Percentiles rank a stretch among this genome's conserved stretches.
These are phyloP conservation scores for Lepus timidus DNA, from an alignment of 2,113 vertebrate genomes.

Conservation along the genomic window DNA sequence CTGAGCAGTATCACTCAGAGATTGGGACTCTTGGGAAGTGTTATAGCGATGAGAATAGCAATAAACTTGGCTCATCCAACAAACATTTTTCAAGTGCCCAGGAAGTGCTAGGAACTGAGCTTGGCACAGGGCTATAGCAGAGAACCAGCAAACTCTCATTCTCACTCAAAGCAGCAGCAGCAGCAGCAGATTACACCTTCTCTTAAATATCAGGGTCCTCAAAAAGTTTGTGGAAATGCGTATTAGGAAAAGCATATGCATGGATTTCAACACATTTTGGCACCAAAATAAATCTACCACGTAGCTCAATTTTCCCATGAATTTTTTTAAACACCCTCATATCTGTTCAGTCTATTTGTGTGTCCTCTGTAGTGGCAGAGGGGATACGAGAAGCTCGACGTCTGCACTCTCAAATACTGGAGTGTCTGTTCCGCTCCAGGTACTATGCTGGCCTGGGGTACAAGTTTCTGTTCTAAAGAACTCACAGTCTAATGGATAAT, in stretches of 20 bases:
- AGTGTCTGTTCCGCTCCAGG: not conserved
- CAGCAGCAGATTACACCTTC: not conserved
- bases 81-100: not conserved
- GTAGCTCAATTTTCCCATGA: too few species aligned
- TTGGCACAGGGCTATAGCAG: not conserved
- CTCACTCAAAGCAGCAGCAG: not conserved
- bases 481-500: not conserved
- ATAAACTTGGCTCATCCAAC: not conserved
- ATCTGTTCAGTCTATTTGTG: not conserved
- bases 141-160: not conserved
- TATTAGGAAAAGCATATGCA: too few species aligned
- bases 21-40: not conserved
- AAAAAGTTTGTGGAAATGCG: too few species aligned
- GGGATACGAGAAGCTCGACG: not conserved
- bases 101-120: not conserved
- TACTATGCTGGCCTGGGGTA: not conserved
- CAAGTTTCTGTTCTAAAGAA: not conserved
- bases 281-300: too few species aligned
- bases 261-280: too few species aligned
- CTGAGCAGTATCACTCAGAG: not conserved
- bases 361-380: not conserved
- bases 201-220: not conserved
- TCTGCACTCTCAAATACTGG: slow-evolving; percentile 26
- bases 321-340: not conserved
- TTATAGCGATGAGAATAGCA: slow-evolving; percentile 7